These are phyloP conservation scores for Minunthozetes semirufus DNA, from an alignment of 2,888 invertebrate genomes.

Conservation along the genomic window DNA sequence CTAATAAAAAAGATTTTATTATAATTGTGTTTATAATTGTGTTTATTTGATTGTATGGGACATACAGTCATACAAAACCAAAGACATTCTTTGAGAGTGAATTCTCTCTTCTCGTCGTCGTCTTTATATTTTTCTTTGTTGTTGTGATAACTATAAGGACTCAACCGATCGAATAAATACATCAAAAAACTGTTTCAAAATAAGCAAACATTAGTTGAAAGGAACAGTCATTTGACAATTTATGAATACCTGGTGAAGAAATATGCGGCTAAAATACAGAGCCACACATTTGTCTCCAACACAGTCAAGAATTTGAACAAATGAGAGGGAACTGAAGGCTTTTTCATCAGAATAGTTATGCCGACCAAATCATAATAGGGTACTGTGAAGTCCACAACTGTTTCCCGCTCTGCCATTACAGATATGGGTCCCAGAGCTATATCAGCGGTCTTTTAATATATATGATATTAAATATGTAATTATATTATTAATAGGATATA, in stretches of 20 bases:
- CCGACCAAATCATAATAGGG: conserved; percentile 97
- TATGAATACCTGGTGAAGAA: conserved; percentile 62
- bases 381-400: conserved; percentile 90
- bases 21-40: no score
- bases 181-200: conserved; percentile 59
- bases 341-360: conserved; percentile 89
- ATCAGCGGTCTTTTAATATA: conserved; percentile 62
- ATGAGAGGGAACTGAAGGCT: conserved; percentile 79
- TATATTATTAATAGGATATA: no score
- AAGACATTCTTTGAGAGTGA: conserved; percentile 34
- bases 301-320: conserved; percentile 94
- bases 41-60: no score
- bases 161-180: conserved; percentile 95
- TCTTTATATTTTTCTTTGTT: conserved; percentile 52
- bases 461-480: no score
- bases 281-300: conserved; percentile 91
- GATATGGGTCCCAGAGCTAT: conserved; percentile 88
- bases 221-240: neutral
- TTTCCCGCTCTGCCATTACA: conserved; percentile 94
- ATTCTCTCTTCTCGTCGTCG: conserved; percentile 37
- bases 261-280: conserved; percentile 88
- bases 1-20: no score
- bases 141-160: conserved; percentile 93
- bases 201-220: neutral
- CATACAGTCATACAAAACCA: conserved; percentile 52